A percentile compares a stretch with the other conserved stretches of the same genome.
Conservation (phyloP, 2,888 invertebrate species). For the Chymomyza amoena region DNA sequence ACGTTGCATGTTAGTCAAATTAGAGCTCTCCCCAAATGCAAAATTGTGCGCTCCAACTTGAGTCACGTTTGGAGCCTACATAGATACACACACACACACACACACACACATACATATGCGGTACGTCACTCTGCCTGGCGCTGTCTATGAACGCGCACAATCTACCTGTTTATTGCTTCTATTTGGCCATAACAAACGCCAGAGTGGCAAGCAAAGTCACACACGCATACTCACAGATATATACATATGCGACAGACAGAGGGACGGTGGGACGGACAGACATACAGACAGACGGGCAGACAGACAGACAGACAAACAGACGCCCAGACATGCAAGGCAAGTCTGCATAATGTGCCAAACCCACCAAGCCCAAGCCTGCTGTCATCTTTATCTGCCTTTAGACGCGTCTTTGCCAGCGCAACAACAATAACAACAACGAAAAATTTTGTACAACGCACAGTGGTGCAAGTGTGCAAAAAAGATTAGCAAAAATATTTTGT, state of each 20-base stretch:
- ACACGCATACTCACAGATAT: not conserved
- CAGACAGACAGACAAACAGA: constrained; percentile 3
- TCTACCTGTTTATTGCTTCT: constrained; percentile 3
- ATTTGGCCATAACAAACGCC: not conserved
- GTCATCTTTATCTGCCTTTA: constrained; percentile 12
- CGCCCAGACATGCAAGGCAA: constrained; percentile 28
- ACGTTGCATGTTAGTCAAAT: constrained; percentile 65
- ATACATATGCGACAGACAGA: not conserved
- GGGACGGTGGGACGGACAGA: no score
- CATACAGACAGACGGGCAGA: constrained; percentile 10
- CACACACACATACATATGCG: no score
- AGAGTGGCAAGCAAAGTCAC: not conserved
- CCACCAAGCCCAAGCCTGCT: constrained; percentile 45
- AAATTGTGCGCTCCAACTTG: constrained; percentile 45
- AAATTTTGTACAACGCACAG: not conserved
- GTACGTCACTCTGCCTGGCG: not conserved
- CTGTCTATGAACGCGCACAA: constrained; percentile 4
- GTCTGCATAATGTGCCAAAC: constrained; percentile 56
- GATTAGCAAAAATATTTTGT: constrained; percentile 19
- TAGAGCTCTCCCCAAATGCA: constrained; percentile 58
- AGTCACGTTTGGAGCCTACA: constrained; percentile 55
- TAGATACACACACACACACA: not conserved
- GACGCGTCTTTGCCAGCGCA: not conserved
- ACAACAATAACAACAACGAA: constrained; percentile 4
- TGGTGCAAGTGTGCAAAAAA: constrained; percentile 7